Conservation (phyloP, 1,140 invertebrate genomes). For the Zophobas morio region DNA sequence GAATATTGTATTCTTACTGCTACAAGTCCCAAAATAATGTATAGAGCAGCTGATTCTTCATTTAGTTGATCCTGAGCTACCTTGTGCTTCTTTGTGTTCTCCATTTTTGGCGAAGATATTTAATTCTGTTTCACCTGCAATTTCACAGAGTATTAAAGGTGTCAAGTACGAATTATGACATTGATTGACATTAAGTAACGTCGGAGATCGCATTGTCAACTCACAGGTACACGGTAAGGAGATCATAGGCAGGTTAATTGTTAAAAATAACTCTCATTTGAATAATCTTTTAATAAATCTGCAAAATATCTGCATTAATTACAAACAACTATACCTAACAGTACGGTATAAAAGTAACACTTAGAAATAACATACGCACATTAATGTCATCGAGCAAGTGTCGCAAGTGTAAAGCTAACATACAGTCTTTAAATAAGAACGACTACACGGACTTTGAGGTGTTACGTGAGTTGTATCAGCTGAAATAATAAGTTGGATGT, state of each 20-base stretch:
- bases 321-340: conserved; percentile 22
- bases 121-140: conserved; percentile 11
- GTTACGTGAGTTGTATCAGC: conserved; percentile 42
- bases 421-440: conserved; percentile 42
- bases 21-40: no score
- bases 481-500: conserved; percentile 63
- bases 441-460: conserved; percentile 21
- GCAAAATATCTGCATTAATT: conserved; percentile 19
- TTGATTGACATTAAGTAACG: conserved; percentile 1
- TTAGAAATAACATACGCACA: conserved; percentile 27
- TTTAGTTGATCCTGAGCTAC: no score
- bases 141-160: conserved; percentile 14
- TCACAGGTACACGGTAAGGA: background rate
- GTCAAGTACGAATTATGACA: background rate
- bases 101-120: background rate
- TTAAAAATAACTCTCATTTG: conserved; percentile 31
- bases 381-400: background rate
- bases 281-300: conserved; percentile 39
- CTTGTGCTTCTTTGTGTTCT: background rate
- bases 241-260: conserved; percentile 6
- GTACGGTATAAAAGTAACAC: conserved; percentile 38
- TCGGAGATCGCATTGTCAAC: background rate
- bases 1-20: no score
- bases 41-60: no score
- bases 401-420: conserved; percentile 12